These are phyloP conservation scores for Papilio dardanus DNA, from an alignment of 1,140 invertebrate species.

Conservation along the genomic window DNA sequence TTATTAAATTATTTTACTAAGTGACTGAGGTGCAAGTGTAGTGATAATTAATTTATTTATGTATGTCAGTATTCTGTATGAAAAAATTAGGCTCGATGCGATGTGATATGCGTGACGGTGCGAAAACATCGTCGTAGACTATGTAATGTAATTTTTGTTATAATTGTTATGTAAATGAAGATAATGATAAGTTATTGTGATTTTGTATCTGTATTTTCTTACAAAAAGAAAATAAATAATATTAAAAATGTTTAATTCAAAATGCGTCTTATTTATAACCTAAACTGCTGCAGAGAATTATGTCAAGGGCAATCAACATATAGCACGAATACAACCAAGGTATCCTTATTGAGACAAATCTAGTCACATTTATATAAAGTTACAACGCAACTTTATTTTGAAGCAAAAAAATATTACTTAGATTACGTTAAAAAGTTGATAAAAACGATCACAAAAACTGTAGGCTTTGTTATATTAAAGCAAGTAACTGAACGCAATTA, in stretches of 20 bases:
- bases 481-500: not conserved
- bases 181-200: conserved; percentile 69
- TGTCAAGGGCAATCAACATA: not conserved
- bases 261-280: conserved; percentile 5
- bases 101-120: conserved; percentile 65
- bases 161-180: conserved; percentile 62
- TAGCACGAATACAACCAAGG: not conserved
- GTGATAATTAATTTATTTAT: conserved; percentile 79
- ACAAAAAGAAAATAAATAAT: conserved; percentile 59
- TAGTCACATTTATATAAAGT: not conserved
- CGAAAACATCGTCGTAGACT: conserved; percentile 55
- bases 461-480: not conserved
- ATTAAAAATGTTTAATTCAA: conserved; percentile 51
- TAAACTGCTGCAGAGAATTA: not conserved
- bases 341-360: not conserved
- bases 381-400: not conserved
- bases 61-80: conserved; percentile 76
- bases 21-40: conserved; percentile 76
- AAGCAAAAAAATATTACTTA: not conserved
- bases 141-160: conserved; percentile 54
- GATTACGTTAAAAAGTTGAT: not conserved
- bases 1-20: conserved; percentile 78
- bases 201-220: conserved; percentile 62
- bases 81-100: conserved; percentile 54
- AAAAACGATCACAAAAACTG: not conserved